These are phyloP conservation scores for Melopsittacus undulatus DNA, from an alignment of 2,797 vertebrate species.

Conservation along the genomic window DNA sequence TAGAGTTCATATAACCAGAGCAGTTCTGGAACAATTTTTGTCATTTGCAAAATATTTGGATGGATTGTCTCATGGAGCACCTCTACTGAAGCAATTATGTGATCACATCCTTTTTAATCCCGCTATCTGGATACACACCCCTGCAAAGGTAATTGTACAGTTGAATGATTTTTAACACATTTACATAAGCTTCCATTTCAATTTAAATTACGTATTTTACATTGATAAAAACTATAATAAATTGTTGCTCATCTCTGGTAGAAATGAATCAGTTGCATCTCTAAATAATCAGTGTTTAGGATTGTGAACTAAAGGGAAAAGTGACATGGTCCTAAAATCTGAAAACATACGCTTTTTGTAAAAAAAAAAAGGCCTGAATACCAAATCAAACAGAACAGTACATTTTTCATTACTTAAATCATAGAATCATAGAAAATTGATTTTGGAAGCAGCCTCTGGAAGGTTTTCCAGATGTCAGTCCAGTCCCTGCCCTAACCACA, in stretches of 20 bases:
- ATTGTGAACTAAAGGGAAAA: not conserved
- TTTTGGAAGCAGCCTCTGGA: not conserved
- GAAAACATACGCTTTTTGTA: not conserved
- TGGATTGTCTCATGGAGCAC: constrained; percentile 92
- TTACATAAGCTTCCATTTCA: not conserved
- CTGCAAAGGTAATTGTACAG: constrained; percentile 87
- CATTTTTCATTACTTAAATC: not conserved
- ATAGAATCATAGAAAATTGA: not conserved
- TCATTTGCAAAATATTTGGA: constrained; percentile 98
- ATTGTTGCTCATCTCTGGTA: rapidly evolving
- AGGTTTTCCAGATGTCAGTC: not conserved
- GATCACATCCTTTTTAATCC: constrained; percentile 93
- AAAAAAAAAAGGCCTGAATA: not conserved
- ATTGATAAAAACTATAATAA: not conserved
- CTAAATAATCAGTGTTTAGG: not conserved
- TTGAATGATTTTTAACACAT: not conserved
- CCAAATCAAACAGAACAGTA: not conserved
- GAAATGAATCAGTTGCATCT: not conserved
- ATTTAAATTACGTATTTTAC: not conserved
- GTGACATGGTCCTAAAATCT: not conserved
- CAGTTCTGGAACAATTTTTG: constrained; percentile 95
- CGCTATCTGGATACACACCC: constrained; percentile 97
- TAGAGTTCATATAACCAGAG: constrained; percentile 91
- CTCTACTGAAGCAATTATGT: constrained; percentile 94
- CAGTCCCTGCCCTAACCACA: not conserved